A percentile compares a stretch with the other conserved stretches of the same genome.
Evolutionary conservation across 2,797 vertebrate species (phyloP).

Genomic region (Chloroceryle amazona): DNA sequence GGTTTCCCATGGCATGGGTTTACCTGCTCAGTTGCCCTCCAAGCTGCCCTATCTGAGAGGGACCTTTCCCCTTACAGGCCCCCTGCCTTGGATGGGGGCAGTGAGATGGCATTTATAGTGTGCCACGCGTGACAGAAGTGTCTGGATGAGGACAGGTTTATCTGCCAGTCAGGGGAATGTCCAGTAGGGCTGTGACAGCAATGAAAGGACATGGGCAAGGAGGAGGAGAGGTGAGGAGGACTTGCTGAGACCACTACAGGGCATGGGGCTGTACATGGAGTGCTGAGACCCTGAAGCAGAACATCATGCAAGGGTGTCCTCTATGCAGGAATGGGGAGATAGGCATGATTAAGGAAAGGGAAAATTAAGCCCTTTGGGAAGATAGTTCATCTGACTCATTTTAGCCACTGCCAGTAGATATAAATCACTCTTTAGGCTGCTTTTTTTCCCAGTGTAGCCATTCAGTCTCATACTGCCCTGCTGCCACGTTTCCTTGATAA

Average conservation of each 20-base stretch:
- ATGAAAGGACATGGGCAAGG: not conserved
- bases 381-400: accelerated
- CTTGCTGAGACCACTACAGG: not conserved
- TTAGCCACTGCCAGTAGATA: not conserved
- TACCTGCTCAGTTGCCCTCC: not conserved
- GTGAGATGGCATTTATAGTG: not conserved
- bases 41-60: not conserved
- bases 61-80: not conserved
- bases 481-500: accelerated
- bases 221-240: accelerated
- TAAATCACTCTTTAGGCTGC: accelerated
- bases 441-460: not conserved
- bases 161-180: not conserved
- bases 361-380: not conserved
- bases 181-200: not conserved
- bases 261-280: accelerated
- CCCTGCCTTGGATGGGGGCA: accelerated
- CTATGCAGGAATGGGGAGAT: not conserved
- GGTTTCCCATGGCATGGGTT: accelerated
- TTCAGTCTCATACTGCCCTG: not conserved
- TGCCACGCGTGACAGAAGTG: accelerated
- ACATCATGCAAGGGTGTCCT: not conserved
- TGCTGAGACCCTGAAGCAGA: not conserved
- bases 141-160: not conserved
- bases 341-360: accelerated